These are phyloP conservation scores for Heterohyrax brucei DNA, from an alignment of 2,797 vertebrate genomes.

Conservation along the genomic window DNA sequence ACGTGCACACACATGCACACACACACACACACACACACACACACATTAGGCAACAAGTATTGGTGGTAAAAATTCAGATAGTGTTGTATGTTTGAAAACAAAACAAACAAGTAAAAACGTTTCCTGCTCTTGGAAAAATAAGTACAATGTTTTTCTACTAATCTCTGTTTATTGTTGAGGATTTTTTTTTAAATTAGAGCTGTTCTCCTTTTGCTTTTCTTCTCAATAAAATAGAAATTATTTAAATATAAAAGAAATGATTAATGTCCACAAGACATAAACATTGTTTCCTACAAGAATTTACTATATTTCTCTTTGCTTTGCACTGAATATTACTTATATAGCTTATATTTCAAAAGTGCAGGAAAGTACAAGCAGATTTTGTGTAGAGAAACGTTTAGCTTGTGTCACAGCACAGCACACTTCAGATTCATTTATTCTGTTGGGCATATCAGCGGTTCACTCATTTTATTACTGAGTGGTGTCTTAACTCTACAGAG, in stretches of 20 bases:
- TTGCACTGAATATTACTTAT: not conserved
- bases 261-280: not conserved
- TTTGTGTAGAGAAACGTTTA: constrained; percentile 16
- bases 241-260: constrained; percentile 39
- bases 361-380: not conserved
- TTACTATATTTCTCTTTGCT: not conserved
- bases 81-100: not conserved
- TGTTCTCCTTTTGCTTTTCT: too few species aligned
- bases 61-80: not conserved
- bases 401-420: too few species aligned
- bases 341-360: not conserved
- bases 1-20: not conserved
- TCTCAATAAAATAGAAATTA: not conserved
- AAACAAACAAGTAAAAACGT: not conserved
- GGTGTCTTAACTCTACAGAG: not conserved
- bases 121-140: too few species aligned
- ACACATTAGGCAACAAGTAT: not conserved
- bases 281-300: not conserved
- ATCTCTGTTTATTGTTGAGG: too few species aligned
- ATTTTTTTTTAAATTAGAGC: too few species aligned
- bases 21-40: not conserved
- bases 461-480: too few species aligned
- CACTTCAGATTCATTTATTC: too few species aligned
- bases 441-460: too few species aligned
- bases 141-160: too few species aligned